Conservation (phyloP, 1,140 invertebrate genomes). For the Maconellicoccus hirsutus region DNA sequence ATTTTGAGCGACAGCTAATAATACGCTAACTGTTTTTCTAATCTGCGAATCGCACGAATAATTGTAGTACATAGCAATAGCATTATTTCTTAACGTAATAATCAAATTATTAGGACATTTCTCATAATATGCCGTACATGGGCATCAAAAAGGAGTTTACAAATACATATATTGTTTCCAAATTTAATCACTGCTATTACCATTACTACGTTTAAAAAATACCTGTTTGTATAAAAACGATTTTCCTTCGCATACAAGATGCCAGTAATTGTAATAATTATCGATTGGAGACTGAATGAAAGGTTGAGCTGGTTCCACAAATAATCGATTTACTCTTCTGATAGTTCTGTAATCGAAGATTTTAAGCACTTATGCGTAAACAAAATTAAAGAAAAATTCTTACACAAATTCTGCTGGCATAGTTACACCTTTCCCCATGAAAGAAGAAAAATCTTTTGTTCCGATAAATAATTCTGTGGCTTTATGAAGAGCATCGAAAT, state of each 20-base stretch:
- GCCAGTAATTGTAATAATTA: conserved; percentile 27
- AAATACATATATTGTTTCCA: too few relatives aligned
- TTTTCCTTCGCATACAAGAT: conserved; percentile 24
- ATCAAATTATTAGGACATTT: not conserved
- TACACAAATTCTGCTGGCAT: conserved; percentile 11
- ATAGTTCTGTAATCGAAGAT: conserved; percentile 18
- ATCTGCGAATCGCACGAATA: conserved; percentile 25
- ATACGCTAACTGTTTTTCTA: conserved; percentile 24
- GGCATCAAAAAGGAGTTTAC: not conserved
- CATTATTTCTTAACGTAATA: not conserved
- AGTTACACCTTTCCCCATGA: conserved; percentile 24
- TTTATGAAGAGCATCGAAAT: conserved; percentile 24
- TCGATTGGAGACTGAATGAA: conserved; percentile 24
- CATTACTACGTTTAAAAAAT: too few relatives aligned
- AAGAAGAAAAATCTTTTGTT: conserved; percentile 26
- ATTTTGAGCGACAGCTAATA: conserved; percentile 25
- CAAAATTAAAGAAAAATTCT: not conserved
- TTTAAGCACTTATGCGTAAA: not conserved
- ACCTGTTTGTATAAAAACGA: conserved; percentile 29
- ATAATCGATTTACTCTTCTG: conserved; percentile 23
- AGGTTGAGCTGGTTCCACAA: conserved; percentile 24
- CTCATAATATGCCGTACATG: too few relatives aligned
- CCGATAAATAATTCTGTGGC: conserved; percentile 26
- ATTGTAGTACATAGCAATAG: too few relatives aligned
- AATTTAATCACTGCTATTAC: too few relatives aligned